A percentile compares a stretch with the other conserved stretches of the same genome.
Conservation (phyloP, 1,140 invertebrate species). For the Cyphomyrmex costatus region DNA sequence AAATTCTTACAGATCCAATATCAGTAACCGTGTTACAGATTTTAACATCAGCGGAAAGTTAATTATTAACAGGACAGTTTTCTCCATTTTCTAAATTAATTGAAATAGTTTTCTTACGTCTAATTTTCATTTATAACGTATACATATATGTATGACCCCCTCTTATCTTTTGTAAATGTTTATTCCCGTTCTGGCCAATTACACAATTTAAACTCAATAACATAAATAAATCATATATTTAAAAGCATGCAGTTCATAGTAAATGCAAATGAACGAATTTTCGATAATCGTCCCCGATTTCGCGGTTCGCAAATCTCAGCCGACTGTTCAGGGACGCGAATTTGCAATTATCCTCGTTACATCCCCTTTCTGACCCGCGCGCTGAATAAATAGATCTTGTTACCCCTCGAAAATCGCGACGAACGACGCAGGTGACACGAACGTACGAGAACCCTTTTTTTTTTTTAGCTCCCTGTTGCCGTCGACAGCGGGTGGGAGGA, state of each 20-base stretch:
- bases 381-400: constrained; percentile 60
- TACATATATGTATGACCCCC: no score
- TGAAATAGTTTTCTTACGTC: neutral
- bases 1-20: no score
- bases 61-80: neutral
- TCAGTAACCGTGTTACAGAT: no score
- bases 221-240: constrained; percentile 18
- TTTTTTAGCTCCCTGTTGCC: constrained; percentile 29
- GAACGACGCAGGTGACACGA: constrained; percentile 56
- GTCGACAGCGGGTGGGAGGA: constrained; percentile 42
- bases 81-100: neutral
- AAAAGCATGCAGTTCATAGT: neutral
- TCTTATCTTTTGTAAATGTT: neutral
- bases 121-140: neutral
- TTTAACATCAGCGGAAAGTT: no score
- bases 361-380: constrained; percentile 21
- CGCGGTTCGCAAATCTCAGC: constrained; percentile 46
- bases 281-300: constrained; percentile 44
- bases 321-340: constrained; percentile 41
- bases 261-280: constrained; percentile 47
- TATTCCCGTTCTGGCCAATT: neutral
- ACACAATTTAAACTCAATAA: neutral
- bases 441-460: constrained; percentile 47
- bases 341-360: constrained; percentile 50
- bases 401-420: constrained; percentile 56